Conservation (phyloP, 2,113 vertebrate species). For the Miniopterus natalensis region DNA sequence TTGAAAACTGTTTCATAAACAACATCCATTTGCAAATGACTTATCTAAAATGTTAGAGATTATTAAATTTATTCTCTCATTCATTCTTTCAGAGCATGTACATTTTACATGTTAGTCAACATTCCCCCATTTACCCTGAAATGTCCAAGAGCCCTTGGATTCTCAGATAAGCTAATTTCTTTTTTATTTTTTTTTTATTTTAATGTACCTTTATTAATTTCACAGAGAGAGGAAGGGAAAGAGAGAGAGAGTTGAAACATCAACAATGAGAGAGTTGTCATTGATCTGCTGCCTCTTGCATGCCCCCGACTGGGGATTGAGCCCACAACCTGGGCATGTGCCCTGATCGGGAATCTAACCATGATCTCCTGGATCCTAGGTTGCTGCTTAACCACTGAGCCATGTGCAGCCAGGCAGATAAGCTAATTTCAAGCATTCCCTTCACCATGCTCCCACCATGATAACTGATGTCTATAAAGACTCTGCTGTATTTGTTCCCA, state of each 20-base stretch:
- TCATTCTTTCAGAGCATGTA: not conserved
- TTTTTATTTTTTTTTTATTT: too few relatives aligned
- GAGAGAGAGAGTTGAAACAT: too few relatives aligned
- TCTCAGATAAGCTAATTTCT: not conserved
- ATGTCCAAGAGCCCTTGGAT: not conserved
- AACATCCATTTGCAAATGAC: not conserved
- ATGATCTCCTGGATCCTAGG: too few relatives aligned
- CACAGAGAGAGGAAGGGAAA: too few relatives aligned
- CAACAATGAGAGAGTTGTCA: too few relatives aligned
- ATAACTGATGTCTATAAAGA: not conserved
- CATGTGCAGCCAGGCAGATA: not conserved
- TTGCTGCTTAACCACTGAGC: too few relatives aligned
- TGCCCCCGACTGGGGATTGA: too few relatives aligned
- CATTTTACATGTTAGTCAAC: not conserved
- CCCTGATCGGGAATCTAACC: too few relatives aligned
- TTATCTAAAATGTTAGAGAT: not conserved
- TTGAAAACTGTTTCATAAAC: not conserved
- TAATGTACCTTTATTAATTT: too few relatives aligned
- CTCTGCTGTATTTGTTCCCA: not conserved
- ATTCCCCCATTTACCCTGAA: not conserved
- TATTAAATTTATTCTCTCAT: slow-evolving; percentile 4
- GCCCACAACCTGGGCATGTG: too few relatives aligned
- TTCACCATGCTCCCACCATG: not conserved
- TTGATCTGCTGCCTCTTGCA: too few relatives aligned
- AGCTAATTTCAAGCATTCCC: not conserved